Conservation (phyloP, 2,797 vertebrate species). For the Artibeus jamaicensis region DNA sequence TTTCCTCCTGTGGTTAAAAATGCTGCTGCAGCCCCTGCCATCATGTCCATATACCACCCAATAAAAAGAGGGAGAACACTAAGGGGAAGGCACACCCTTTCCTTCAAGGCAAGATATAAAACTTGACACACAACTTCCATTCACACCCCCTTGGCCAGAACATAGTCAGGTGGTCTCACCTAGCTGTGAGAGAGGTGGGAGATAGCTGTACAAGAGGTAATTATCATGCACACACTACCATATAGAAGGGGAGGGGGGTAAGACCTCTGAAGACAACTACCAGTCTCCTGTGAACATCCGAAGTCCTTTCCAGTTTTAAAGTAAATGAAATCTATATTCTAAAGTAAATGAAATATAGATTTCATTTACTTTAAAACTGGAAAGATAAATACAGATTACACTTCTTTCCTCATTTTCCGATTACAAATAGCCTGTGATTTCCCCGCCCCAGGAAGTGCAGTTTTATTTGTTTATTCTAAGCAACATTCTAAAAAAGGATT, state of each 20-base stretch:
- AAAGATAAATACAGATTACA: background rate
- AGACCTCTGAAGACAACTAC: background rate
- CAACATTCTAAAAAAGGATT: background rate
- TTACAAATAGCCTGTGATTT: background rate
- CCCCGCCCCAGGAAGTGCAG: background rate
- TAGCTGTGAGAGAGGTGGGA: background rate
- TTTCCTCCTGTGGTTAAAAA: background rate
- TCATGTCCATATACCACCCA: background rate
- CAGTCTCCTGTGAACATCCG: background rate
- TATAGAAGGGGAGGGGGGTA: too few species aligned
- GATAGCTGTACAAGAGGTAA: background rate
- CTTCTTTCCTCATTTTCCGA: background rate
- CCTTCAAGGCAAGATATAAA: background rate
- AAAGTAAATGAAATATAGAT: conserved; percentile 3
- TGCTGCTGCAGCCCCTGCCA: background rate
- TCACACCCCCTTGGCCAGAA: background rate
- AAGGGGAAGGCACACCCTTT: background rate
- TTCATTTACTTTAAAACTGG: too few species aligned
- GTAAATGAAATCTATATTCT: background rate
- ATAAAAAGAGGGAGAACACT: background rate
- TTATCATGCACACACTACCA: background rate
- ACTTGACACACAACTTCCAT: background rate
- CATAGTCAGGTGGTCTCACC: background rate
- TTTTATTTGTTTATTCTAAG: background rate
- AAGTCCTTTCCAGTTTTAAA: background rate